phyloP scores from a whole-genome alignment of 2,888 invertebrate species.

The Omphaloscelis lunosa region DNA sequence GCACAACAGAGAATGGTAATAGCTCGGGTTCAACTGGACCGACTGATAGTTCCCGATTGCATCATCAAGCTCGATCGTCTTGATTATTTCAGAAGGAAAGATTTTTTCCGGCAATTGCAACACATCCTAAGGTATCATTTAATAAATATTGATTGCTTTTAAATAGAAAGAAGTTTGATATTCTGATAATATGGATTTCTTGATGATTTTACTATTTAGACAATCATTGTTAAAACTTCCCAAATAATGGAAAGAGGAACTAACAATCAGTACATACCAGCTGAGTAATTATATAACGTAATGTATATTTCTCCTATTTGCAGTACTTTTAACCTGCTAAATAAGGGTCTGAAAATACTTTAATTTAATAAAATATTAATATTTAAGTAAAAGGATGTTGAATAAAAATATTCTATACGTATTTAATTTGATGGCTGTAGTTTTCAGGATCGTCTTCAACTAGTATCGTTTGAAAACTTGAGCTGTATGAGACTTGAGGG shows the following conservation, averaged over 20 bases:
- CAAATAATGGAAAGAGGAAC: not conserved
- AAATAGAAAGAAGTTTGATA: not conserved
- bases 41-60: conserved; percentile 81
- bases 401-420: not conserved
- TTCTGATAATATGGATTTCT: not conserved
- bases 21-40: conserved; percentile 77
- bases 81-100: conserved; percentile 79
- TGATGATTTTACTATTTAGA: not conserved
- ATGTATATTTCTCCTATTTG: not conserved
- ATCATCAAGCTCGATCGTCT: conserved; percentile 80
- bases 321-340: not conserved
- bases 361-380: not conserved
- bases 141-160: not conserved
- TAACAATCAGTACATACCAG: not conserved
- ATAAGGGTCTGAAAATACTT: not conserved
- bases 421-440: conserved; percentile 63
- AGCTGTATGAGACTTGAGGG: conserved; percentile 83
- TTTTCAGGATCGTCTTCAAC: conserved; percentile 82
- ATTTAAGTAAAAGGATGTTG: not conserved
- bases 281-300: not conserved
- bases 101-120: conserved; percentile 77
- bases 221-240: not conserved
- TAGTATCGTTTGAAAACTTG: conserved; percentile 85
- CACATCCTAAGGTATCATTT: conserved; percentile 81
- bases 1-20: conserved; percentile 80